Evolutionary conservation across 2,113 vertebrate genomes (phyloP).

Genomic region (Etia nguti): DNA sequence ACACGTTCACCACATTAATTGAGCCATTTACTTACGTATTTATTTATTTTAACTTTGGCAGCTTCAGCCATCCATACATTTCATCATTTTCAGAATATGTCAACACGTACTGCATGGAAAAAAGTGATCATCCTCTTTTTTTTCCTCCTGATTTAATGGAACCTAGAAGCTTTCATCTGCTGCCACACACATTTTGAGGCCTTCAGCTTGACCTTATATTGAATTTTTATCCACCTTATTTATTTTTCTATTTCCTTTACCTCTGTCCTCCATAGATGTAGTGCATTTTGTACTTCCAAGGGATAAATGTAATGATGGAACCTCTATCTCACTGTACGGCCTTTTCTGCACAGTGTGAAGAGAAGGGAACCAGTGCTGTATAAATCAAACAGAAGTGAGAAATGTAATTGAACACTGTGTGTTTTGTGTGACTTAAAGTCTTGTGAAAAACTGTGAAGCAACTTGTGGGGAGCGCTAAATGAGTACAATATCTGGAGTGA

Average conservation of each 20-base stretch:
- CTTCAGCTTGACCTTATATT: background rate
- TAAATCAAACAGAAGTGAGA: background rate
- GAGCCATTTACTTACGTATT: background rate
- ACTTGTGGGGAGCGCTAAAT: background rate
- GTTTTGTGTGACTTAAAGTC: background rate
- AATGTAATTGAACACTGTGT: background rate
- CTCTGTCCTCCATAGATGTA: background rate
- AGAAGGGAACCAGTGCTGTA: background rate
- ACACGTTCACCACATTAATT: background rate
- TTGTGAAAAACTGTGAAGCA: background rate
- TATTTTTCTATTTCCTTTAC: background rate
- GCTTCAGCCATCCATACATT: background rate
- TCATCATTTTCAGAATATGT: background rate
- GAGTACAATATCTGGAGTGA: slow-evolving; percentile 38
- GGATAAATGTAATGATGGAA: background rate
- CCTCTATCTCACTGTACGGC: background rate
- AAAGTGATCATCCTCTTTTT: background rate
- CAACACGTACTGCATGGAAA: background rate
- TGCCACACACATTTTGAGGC: accelerated
- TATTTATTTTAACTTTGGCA: background rate
- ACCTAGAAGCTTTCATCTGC: background rate
- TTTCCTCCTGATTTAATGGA: background rate
- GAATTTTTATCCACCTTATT: background rate
- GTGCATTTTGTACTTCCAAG: background rate
- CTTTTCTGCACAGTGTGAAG: background rate